These are phyloP conservation scores for Idris sp. DNA, from an alignment of 1,140 invertebrate genomes.

Conservation along the genomic window DNA sequence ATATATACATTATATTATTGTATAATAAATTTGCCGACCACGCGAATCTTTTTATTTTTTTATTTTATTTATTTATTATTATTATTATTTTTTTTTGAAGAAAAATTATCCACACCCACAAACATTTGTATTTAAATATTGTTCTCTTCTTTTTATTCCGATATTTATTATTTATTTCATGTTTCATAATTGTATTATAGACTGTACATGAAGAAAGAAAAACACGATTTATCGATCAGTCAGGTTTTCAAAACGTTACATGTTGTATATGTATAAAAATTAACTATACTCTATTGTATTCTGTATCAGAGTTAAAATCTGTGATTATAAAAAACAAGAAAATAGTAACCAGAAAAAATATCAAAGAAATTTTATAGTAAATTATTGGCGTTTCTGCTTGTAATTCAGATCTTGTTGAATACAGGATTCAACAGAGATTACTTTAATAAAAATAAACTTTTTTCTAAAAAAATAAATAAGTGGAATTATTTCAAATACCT, in stretches of 20 bases:
- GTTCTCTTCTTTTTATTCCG: slow-evolving; percentile 22
- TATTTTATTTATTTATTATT: too few relatives aligned
- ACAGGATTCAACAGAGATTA: slow-evolving; percentile 27
- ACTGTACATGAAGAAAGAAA: slow-evolving; percentile 30
- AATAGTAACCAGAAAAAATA: too few relatives aligned
- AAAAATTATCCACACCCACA: too few relatives aligned
- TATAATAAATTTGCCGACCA: too few relatives aligned
- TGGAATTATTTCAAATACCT: too few relatives aligned
- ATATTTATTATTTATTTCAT: slow-evolving; percentile 50
- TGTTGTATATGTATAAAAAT: slow-evolving; percentile 47
- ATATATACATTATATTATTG: too few relatives aligned
- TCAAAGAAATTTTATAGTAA: slow-evolving; percentile 25
- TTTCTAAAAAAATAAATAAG: slow-evolving; percentile 38
- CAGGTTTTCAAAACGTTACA: slow-evolving; percentile 36
- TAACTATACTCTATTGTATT: slow-evolving; percentile 54
- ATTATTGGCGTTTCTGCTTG: slow-evolving; percentile 19
- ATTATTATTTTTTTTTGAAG: background rate
- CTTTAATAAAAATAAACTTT: slow-evolving; percentile 50
- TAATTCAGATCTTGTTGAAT: slow-evolving; percentile 28
- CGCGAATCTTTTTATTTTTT: too few relatives aligned
- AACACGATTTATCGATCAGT: slow-evolving; percentile 33
- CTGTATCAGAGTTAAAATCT: slow-evolving; percentile 64
- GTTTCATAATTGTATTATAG: slow-evolving; percentile 43
- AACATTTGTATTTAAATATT: too few relatives aligned
- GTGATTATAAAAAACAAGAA: too few relatives aligned